These are phyloP conservation scores for Pemphigus obesinymphae DNA, from an alignment of 1,140 invertebrate genomes.

Conservation along the genomic window DNA sequence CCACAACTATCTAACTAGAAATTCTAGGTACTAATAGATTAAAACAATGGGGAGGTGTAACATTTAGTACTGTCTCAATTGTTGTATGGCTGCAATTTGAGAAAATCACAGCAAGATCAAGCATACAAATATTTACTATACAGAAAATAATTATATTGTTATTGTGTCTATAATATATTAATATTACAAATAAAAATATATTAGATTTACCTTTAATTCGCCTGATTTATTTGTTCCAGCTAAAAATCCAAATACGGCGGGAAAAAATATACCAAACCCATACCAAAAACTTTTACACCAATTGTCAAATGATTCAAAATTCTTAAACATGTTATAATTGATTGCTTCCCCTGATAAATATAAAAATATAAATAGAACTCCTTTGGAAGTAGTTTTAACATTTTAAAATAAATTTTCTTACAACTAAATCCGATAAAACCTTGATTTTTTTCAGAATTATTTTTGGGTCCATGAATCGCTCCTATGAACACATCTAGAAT, in stretches of 20 bases:
- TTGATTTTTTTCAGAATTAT: constrained; percentile 62
- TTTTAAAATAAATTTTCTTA: constrained; percentile 53
- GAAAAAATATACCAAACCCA: constrained; percentile 93
- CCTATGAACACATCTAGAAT: constrained; percentile 87
- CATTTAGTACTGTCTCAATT: too few relatives aligned
- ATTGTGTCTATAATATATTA: not conserved
- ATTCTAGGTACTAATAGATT: too few relatives aligned
- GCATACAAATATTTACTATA: too few relatives aligned
- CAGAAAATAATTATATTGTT: too few relatives aligned
- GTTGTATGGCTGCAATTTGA: too few relatives aligned
- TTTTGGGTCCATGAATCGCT: constrained; percentile 75
- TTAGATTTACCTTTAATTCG: constrained; percentile 73
- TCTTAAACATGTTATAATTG: constrained; percentile 66
- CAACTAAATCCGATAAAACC: constrained; percentile 87
- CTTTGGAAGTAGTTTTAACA: not conserved
- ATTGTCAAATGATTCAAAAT: constrained; percentile 70
- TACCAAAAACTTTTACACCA: constrained; percentile 77
- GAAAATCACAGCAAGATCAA: too few relatives aligned
- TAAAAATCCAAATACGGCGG: constrained; percentile 92
- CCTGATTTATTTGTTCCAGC: constrained; percentile 95
- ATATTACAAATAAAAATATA: not conserved
- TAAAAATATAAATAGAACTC: not conserved
- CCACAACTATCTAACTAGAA: too few relatives aligned
- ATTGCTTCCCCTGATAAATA: constrained; percentile 61
- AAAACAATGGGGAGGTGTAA: too few relatives aligned